A percentile compares a stretch with the other conserved stretches of the same genome.
These are phyloP conservation scores for Drosophila histrio DNA, from an alignment of 2,888 invertebrate species.

Conservation along the genomic window DNA sequence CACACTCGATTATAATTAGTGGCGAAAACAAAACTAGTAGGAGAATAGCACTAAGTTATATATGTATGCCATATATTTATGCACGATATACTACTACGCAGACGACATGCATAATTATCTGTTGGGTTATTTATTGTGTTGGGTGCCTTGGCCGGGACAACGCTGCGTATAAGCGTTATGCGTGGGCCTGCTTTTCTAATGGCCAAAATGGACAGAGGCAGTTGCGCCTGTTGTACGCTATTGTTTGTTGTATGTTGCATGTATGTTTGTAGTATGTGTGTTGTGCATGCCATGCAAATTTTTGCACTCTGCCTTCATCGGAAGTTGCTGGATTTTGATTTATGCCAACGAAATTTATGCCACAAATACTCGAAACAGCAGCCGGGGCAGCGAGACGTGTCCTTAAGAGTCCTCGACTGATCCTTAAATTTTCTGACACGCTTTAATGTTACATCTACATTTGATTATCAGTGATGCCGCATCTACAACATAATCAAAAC, in stretches of 20 bases:
- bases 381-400: background rate
- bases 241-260: conserved; percentile 39
- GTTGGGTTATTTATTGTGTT: conserved; percentile 64
- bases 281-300: conserved; percentile 68
- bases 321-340: conserved; percentile 84
- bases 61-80: background rate
- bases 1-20: conserved; percentile 61
- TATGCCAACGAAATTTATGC: conserved; percentile 83
- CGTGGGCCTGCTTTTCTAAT: conserved; percentile 74
- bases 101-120: conserved; percentile 71
- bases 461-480: conserved; percentile 44
- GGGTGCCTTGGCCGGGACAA: conserved; percentile 30
- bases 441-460: conserved; percentile 35
- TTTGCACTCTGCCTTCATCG: conserved; percentile 81
- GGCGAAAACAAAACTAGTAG: conserved; percentile 16
- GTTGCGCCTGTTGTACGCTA: conserved; percentile 2
- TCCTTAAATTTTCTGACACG: conserved; percentile 29
- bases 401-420: background rate
- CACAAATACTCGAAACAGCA: conserved; percentile 42
- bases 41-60: conserved; percentile 47
- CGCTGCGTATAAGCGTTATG: conserved; percentile 72
- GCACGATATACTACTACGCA: background rate
- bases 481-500: conserved; percentile 49
- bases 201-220: conserved; percentile 19
- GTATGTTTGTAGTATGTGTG: conserved; percentile 3